phyloP scores from a whole-genome alignment of 1,140 invertebrate genomes.

The Drosophila nikananu region DNA sequence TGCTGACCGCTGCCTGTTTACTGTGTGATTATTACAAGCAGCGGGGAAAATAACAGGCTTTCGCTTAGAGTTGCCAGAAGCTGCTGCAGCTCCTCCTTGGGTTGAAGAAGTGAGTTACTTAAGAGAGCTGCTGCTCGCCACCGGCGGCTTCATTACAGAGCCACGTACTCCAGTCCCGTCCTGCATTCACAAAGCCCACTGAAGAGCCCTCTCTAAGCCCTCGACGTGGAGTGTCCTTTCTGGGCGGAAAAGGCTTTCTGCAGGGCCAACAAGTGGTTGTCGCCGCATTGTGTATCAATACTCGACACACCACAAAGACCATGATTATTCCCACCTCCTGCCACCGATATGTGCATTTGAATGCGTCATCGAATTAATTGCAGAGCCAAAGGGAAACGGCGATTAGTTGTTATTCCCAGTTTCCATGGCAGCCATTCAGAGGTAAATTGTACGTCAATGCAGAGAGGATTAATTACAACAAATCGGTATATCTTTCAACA shows the following conservation, averaged over 20 bases:
- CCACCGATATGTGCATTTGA: conserved; percentile 40
- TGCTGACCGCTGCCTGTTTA: conserved; percentile 64
- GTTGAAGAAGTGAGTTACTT: conserved; percentile 69
- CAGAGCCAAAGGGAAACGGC: conserved; percentile 10
- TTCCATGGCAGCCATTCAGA: conserved; percentile 25
- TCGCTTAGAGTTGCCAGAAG: conserved; percentile 67
- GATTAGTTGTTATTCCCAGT: conserved; percentile 21
- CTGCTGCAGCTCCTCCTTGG: conserved; percentile 13
- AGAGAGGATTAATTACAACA: conserved; percentile 17
- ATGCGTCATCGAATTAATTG: conserved; percentile 54
- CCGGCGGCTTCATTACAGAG: conserved; percentile 61
- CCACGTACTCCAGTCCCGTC: conserved; percentile 23
- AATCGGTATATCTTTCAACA: background rate
- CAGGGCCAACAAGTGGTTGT: conserved; percentile 56
- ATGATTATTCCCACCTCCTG: conserved; percentile 12
- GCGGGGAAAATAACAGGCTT: conserved; percentile 78
- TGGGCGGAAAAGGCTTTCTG: conserved; percentile 36
- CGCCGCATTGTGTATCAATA: conserved; percentile 54
- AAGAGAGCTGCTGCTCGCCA: conserved; percentile 56
- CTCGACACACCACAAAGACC: conserved; percentile 5
- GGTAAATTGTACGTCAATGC: conserved; percentile 27
- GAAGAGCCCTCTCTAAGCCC: conserved; percentile 60
- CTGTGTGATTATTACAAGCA: conserved; percentile 81
- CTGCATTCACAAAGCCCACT: conserved; percentile 60
- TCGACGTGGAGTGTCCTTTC: conserved; percentile 50